Evolutionary conservation across 2,888 invertebrate genomes (phyloP), one percentile per base, ranked within the genome.

Genomic region (Clivina fossor): DNA sequence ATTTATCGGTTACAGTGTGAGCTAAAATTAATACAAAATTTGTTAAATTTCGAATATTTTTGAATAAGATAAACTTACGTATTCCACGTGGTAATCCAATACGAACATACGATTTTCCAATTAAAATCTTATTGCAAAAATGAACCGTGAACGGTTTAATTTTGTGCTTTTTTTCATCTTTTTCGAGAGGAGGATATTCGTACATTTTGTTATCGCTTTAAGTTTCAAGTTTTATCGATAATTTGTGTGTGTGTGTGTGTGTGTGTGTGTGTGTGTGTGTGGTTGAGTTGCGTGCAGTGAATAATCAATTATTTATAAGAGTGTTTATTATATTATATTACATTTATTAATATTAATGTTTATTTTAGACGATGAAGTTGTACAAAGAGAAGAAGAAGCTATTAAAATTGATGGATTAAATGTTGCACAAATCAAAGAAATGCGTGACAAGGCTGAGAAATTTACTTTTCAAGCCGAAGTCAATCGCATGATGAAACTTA

Each of bases 401-500:
- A 96, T 98, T 64, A 91, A 93, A 69, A 77, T 97, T 50, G 99
- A 99, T 78, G 93, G 92, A 2, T 78, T 99, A 57, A 97, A 90
- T 77, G 93, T 93, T 13, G 90, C 95, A 13, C 93, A 99, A 76
- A 79, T 95, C 71, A 92, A 91, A 65, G 93, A 97, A 77, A 74
- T 99, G 37, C 79, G 91, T 58, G 93, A 93, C 40, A 88, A 87
- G 69, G 86, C 96, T 1, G 89, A 92, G 71, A 93, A 90, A 72
- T 89, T 84, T 71, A 82, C 85, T 19, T 98, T 97, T 80, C 93
- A 99, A 78, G 96, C 99, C 0, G 99, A 99, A 78, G 99, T 99
- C 33, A 96, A 96, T 77, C 89, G 98, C 56, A 97, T 99, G 96
- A 99, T 99, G 99, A 99, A 99, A 76, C 84, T 99, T 57, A 99